Conservation (phyloP, 2,113 vertebrate species). For the Chamaea fasciata region DNA sequence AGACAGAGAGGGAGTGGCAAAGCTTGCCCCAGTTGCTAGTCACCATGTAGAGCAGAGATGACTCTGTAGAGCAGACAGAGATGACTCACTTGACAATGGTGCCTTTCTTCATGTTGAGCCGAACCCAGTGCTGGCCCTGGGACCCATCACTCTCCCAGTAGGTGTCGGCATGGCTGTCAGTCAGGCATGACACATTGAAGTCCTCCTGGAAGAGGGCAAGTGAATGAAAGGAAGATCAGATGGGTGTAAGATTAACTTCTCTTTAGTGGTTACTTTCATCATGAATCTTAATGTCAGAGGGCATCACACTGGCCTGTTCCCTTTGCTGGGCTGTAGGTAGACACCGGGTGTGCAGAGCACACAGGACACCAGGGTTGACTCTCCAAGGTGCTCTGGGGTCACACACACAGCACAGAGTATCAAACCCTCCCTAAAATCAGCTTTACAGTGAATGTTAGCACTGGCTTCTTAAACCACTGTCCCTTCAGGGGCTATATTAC, state of each 20-base stretch:
- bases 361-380: neutral
- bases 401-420: neutral
- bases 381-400: neutral
- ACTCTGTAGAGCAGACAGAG: constrained; percentile 24
- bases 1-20: neutral
- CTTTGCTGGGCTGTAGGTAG: neutral
- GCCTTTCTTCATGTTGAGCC: constrained; percentile 96
- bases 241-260: neutral
- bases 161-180: constrained; percentile 88
- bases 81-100: constrained; percentile 91
- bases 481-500: neutral
- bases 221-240: neutral
- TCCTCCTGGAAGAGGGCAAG: constrained; percentile 78
- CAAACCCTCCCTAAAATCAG: neutral
- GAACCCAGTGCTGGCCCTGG: constrained; percentile 97
- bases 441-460: neutral
- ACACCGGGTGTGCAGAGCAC: accelerated
- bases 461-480: neutral
- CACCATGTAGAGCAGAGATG: neutral
- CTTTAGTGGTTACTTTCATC: neutral
- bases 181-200: constrained; percentile 88
- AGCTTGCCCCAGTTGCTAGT: neutral
- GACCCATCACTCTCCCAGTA: constrained; percentile 99
- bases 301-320: accelerated
- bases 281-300: neutral